Evolutionary conservation across 2,113 vertebrate species (phyloP).

Genomic region (Cyphomyrus plagiostoma): DNA sequence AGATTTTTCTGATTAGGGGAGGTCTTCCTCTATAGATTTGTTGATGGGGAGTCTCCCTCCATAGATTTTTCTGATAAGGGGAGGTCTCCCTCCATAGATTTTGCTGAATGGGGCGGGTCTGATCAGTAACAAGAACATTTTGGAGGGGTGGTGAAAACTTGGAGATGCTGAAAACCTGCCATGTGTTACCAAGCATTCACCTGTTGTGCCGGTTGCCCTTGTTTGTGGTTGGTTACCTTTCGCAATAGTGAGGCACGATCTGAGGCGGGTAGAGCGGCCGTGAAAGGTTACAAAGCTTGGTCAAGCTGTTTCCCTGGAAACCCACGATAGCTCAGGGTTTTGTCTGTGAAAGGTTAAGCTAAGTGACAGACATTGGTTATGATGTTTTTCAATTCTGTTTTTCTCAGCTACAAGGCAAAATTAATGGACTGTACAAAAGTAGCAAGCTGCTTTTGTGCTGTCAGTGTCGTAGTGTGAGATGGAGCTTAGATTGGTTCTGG

Average conservation of each 20-base stretch:
- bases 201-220: background rate
- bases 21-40: too few species aligned
- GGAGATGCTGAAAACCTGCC: background rate
- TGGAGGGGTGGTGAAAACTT: background rate
- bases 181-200: background rate
- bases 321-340: background rate
- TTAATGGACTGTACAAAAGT: background rate
- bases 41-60: too few species aligned
- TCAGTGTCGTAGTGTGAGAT: background rate
- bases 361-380: background rate
- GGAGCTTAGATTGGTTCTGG: background rate
- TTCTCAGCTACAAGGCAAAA: background rate
- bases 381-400: slow-evolving; percentile 5
- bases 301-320: background rate
- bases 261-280: background rate
- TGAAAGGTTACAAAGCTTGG: background rate
- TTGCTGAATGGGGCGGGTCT: background rate
- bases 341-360: background rate
- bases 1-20: background rate
- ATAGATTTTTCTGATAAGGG: too few species aligned
- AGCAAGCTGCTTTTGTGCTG: background rate
- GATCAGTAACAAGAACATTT: background rate
- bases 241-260: background rate
- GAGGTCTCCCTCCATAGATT: too few species aligned
- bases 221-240: background rate